Percentiles rank a stretch among this genome's conserved stretches.
Evolutionary conservation across 2,797 vertebrate genomes (phyloP).

Genomic region (Platalea minor): DNA sequence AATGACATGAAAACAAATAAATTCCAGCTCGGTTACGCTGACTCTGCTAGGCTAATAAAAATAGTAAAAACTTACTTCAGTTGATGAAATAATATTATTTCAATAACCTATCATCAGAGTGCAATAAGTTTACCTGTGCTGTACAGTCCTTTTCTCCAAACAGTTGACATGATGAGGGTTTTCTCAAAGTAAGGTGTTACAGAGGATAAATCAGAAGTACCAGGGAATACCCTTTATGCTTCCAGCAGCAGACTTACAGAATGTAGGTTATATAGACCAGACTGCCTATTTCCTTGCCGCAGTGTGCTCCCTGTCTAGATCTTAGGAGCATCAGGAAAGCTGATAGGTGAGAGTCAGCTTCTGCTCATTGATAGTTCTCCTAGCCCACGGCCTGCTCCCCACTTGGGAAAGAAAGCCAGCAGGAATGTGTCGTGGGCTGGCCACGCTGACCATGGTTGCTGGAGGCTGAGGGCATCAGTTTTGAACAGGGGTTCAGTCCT

Average conservation of each 20-base stretch:
- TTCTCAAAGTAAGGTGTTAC: not conserved
- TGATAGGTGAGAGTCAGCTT: not conserved
- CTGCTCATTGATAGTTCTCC: not conserved
- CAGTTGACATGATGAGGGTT: not conserved
- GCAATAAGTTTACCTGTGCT: not conserved
- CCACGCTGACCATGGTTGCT: accelerated
- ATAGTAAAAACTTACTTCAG: not conserved
- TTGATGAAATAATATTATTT: not conserved
- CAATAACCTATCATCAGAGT: not conserved
- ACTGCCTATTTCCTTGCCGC: not conserved
- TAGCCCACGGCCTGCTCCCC: not conserved
- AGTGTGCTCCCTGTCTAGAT: not conserved
- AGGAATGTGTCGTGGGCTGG: not conserved
- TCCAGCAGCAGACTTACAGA: not conserved
- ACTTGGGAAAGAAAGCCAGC: not conserved
- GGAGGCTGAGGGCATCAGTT: not conserved
- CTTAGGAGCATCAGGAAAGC: not conserved
- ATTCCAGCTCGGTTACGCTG: not conserved
- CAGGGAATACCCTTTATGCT: not conserved
- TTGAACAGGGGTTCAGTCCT: not conserved
- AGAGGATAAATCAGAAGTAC: not conserved
- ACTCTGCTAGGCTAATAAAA: not conserved
- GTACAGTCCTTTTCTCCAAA: not conserved
- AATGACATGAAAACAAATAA: not conserved
- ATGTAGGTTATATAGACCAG: not conserved